Percentiles rank a stretch among this genome's conserved stretches.
These are phyloP conservation scores for Helicoverpa zea DNA, from an alignment of 1,140 invertebrate genomes.

Conservation along the genomic window DNA sequence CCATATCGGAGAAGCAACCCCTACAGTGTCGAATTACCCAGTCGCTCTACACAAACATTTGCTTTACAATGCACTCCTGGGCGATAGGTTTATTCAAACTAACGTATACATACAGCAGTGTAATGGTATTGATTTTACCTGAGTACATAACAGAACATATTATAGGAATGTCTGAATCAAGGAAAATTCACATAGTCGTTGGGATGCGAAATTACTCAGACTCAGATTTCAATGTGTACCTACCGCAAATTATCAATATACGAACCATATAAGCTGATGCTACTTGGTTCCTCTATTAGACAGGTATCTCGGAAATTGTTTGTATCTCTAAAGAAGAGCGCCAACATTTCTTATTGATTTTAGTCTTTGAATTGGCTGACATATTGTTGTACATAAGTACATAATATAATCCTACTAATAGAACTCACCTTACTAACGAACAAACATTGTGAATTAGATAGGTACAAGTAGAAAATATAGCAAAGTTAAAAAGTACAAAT, in stretches of 20 bases:
- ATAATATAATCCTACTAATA: too few relatives aligned
- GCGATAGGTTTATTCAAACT: constrained; percentile 9
- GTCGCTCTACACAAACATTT: constrained; percentile 4
- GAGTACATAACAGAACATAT: constrained; percentile 11
- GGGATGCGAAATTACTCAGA: neutral
- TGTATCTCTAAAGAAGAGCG: neutral
- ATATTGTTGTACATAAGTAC: too few relatives aligned
- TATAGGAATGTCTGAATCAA: neutral
- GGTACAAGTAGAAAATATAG: neutral
- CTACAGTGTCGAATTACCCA: constrained; percentile 7
- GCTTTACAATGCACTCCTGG: constrained; percentile 5
- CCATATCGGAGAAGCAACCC: neutral
- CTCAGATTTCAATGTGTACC: constrained; percentile 14
- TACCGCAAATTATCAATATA: constrained; percentile 1
- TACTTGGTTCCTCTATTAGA: neutral
- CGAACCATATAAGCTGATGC: neutral
- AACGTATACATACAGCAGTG: neutral
- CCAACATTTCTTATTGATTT: too few relatives aligned
- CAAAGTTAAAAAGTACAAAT: neutral
- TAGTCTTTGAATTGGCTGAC: too few relatives aligned
- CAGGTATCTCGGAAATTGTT: neutral
- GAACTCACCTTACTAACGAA: too few relatives aligned
- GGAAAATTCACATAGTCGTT: neutral
- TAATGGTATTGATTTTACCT: constrained; percentile 26
- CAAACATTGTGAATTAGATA: neutral